These are phyloP conservation scores for Hephaestus fuliginosus DNA, from an alignment of 2,797 vertebrate genomes.

Conservation along the genomic window DNA sequence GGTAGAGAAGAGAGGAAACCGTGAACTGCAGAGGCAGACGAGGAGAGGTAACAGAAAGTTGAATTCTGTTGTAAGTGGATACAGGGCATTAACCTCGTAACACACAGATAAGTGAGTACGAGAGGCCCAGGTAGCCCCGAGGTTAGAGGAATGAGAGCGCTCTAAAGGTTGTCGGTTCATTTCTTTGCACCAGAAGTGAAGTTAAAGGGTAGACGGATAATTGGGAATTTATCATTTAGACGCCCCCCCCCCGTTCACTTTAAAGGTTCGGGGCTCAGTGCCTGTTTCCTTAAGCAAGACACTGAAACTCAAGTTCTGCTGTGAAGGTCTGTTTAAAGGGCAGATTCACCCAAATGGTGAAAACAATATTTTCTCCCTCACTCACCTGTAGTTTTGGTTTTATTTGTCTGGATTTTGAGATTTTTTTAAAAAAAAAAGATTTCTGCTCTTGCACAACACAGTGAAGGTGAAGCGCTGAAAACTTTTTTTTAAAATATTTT, in stretches of 20 bases:
- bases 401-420: neutral
- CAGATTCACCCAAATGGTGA: neutral
- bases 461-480: neutral
- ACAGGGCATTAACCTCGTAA: constrained; percentile 40
- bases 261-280: neutral
- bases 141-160: constrained; percentile 7
- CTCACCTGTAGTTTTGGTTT: neutral
- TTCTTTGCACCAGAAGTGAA: neutral
- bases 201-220: neutral
- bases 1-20: constrained; percentile 8
- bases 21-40: neutral
- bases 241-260: neutral
- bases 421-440: neutral
- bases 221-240: constrained; percentile 12
- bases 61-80: constrained; percentile 30
- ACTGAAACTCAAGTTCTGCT: neutral
- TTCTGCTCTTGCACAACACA: neutral
- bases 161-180: constrained; percentile 10
- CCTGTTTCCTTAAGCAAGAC: neutral
- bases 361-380: neutral
- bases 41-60: constrained; percentile 37
- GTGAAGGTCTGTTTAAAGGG: neutral
- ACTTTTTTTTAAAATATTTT: neutral
- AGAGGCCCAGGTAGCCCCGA: constrained; percentile 1
- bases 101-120: constrained; percentile 12